These are phyloP conservation scores for Aphaenogaster floridana DNA, from an alignment of 1,140 invertebrate species.

Conservation along the genomic window DNA sequence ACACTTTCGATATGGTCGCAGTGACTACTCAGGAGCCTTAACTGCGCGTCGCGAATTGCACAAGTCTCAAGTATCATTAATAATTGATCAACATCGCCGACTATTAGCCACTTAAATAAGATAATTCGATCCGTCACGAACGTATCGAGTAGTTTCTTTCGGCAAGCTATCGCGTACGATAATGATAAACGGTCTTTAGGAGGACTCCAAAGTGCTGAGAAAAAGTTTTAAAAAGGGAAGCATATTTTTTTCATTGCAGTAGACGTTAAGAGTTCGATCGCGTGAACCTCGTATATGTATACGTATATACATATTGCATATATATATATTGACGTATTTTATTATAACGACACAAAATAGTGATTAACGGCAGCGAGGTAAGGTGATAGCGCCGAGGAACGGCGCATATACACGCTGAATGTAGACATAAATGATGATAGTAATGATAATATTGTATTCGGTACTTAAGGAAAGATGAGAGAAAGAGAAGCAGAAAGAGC, in stretches of 20 bases:
- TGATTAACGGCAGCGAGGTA: slow-evolving; percentile 42
- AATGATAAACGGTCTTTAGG: slow-evolving; percentile 20
- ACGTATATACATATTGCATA: slow-evolving; percentile 24
- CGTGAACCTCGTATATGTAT: slow-evolving; percentile 22
- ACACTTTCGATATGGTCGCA: no score
- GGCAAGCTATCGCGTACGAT: not conserved
- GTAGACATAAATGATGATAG: slow-evolving; percentile 35
- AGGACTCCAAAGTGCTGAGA: slow-evolving; percentile 20
- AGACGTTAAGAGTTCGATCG: slow-evolving; percentile 38
- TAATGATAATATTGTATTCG: slow-evolving; percentile 71
- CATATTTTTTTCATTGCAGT: slow-evolving; percentile 55
- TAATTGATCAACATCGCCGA: not conserved
- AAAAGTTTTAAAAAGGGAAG: slow-evolving; percentile 23
- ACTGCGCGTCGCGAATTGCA: not conserved
- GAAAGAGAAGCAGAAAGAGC: not conserved
- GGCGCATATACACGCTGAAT: slow-evolving; percentile 25
- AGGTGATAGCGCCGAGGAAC: slow-evolving; percentile 9
- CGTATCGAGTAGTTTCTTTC: not conserved
- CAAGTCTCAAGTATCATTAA: not conserved
- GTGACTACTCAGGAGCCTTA: no score
- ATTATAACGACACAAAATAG: slow-evolving; percentile 66
- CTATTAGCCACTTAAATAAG: not conserved
- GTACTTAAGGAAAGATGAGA: slow-evolving; percentile 72
- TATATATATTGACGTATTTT: slow-evolving; percentile 67
- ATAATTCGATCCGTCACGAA: not conserved